Evolutionary conservation across 2,113 vertebrate genomes (phyloP), one percentile per base, ranked within the genome.

Genomic region (Nesoenas mayeri): DNA sequence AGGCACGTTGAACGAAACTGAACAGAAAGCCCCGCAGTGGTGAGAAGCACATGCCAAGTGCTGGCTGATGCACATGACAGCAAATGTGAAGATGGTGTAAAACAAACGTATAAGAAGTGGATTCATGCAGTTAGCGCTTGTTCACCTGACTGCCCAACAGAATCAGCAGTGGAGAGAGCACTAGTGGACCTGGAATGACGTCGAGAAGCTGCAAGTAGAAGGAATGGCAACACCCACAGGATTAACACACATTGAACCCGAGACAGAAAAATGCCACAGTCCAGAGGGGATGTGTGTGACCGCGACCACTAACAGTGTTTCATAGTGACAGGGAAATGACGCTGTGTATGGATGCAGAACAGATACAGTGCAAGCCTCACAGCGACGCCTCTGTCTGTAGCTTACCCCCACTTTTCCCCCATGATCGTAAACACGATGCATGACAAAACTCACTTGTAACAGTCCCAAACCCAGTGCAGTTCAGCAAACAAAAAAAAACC

Each of bases 181-280:
- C 99, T 99, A 99, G 99, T 99, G 98, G 99, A 99, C 97, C 99
- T 99, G 98, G 99, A 99, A 98, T 99, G 99, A 96, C 99, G 99
- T 98, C 99, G 99, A 98, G 99, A 99, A 97, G 99, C 99, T 99
- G 99, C 97, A 97, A 98, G 98, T 98, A 98, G 98, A 98, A 98
- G 98, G 98, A 98, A 98, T 96, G 98, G 98, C 97, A 98, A 98
- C 98, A 98, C 98, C 98, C 98, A 98, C 94, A 98, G 97, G 96
- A 98, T 99, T 99, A 99, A 98, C 98, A 98, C 96, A 98, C 94
- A 97, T 96, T 92, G 90, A 97, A 97, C 96, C 96, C 31, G 7
- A 97, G 96, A 98, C 96, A 97, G 95, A 93, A 96, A 47, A 97
- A 97, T 90, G 97, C 97, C 98, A 98, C 95, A 96, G 82, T 97